Evolutionary conservation across 2,113 vertebrate genomes (phyloP).

Genomic region (Eurypyga helias): DNA sequence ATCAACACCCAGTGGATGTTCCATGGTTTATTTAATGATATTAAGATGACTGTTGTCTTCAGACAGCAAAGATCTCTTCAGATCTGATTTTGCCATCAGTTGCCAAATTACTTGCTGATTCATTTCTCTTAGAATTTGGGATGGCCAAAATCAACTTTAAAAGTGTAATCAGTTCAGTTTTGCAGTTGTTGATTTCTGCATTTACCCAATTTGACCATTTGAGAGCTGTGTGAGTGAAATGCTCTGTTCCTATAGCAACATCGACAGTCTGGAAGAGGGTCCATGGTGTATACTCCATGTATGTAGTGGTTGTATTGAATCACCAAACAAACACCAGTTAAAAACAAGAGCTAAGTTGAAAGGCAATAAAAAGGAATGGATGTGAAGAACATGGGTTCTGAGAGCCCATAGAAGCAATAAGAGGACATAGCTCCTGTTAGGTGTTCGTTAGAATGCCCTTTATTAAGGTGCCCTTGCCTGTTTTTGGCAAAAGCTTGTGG

Average conservation of each 20-base stretch:
- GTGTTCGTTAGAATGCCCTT: rapidly evolving
- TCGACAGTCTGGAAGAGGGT: not conserved
- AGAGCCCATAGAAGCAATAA: not conserved
- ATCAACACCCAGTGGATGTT: not conserved
- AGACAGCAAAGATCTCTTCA: not conserved
- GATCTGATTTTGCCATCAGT: not conserved
- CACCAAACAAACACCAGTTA: not conserved
- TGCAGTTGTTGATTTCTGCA: not conserved
- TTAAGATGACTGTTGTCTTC: not conserved
- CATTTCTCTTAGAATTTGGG: not conserved
- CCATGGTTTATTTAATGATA: not conserved
- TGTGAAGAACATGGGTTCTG: not conserved
- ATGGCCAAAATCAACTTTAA: not conserved
- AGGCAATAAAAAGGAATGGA: not conserved
- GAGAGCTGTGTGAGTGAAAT: slow-evolving; percentile 2
- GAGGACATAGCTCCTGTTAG: not conserved
- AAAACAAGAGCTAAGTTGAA: not conserved
- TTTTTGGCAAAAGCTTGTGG: not conserved
- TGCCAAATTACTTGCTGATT: not conserved
- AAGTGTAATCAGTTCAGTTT: slow-evolving; percentile 23
- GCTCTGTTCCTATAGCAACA: slow-evolving; percentile 47
- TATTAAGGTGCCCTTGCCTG: not conserved
- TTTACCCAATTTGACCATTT: not conserved
- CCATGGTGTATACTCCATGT: not conserved
- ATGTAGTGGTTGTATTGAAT: not conserved